These are phyloP conservation scores for Gopherus evgoodei DNA, from an alignment of 2,113 vertebrate genomes.

Conservation along the genomic window DNA sequence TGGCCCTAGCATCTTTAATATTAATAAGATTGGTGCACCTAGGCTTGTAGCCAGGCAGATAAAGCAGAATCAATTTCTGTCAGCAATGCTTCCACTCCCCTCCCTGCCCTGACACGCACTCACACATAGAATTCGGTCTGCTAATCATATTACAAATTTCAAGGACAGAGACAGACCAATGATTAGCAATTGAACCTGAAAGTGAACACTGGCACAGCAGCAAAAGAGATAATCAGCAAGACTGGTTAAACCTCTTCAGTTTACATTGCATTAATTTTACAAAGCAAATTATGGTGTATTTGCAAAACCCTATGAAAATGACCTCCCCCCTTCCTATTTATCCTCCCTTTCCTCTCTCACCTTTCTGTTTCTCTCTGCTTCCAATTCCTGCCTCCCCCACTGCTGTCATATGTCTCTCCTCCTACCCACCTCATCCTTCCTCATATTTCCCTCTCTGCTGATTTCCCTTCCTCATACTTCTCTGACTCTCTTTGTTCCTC, in stretches of 20 bases:
- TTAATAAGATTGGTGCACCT: background rate
- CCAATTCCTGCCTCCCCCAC: background rate
- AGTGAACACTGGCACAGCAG: background rate
- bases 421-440: background rate
- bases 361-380: background rate
- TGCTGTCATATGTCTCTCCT: background rate
- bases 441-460: background rate
- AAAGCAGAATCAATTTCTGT: background rate
- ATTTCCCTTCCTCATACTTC: background rate
- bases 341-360: background rate
- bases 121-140: background rate
- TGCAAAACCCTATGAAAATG: background rate
- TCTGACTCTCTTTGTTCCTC: background rate
- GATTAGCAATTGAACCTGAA: background rate
- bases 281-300: slow-evolving; percentile 13
- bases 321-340: background rate
- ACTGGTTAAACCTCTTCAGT: slow-evolving; percentile 5
- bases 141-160: background rate
- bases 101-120: background rate
- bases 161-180: background rate
- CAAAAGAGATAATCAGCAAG: background rate
- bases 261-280: slow-evolving; percentile 45
- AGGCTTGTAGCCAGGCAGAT: background rate
- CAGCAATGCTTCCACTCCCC: background rate
- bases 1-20: background rate